phyloP scores from a whole-genome alignment of 1,140 invertebrate genomes.

The Procambarus clarkii region DNA sequence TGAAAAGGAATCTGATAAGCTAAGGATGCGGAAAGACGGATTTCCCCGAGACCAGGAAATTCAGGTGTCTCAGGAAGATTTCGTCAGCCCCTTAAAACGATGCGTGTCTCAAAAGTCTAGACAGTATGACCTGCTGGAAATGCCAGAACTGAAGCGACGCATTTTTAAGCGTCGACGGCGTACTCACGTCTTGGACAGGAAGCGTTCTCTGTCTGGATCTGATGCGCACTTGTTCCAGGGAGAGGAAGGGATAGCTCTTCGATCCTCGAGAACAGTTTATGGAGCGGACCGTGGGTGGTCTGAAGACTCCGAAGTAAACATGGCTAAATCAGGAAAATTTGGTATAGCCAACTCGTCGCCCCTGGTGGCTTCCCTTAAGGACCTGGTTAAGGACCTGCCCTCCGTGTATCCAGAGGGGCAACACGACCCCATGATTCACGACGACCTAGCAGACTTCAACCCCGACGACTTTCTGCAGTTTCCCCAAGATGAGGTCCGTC shows the following conservation, averaged over 20 bases:
- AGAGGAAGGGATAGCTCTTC: too few relatives aligned
- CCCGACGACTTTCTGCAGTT: slow-evolving; percentile 47
- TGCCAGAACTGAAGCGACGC: slow-evolving; percentile 36
- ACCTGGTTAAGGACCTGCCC: slow-evolving; percentile 36
- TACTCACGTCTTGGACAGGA: neutral
- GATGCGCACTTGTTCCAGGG: neutral
- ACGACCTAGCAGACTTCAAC: slow-evolving; percentile 56
- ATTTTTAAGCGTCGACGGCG: slow-evolving; percentile 22
- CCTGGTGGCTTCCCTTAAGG: slow-evolving; percentile 50
- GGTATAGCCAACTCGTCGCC: slow-evolving; percentile 41
- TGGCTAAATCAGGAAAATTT: neutral
- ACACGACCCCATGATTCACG: slow-evolving; percentile 3
- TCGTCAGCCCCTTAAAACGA: slow-evolving; percentile 44
- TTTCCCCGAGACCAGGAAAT: slow-evolving; percentile 32
- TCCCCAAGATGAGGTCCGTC: slow-evolving; percentile 47
- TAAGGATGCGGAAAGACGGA: neutral
- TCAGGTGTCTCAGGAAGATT: slow-evolving; percentile 43
- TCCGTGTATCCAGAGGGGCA: slow-evolving; percentile 47
- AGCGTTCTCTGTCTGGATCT: neutral
- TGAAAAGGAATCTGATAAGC: neutral
- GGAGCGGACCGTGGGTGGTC: neutral
- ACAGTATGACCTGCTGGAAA: slow-evolving; percentile 48
- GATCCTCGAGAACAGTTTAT: neutral
- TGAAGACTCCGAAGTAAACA: neutral
- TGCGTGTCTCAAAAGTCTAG: neutral